These are phyloP conservation scores for Steatocranus sp. DNA, from an alignment of 2,797 vertebrate genomes.

Conservation along the genomic window DNA sequence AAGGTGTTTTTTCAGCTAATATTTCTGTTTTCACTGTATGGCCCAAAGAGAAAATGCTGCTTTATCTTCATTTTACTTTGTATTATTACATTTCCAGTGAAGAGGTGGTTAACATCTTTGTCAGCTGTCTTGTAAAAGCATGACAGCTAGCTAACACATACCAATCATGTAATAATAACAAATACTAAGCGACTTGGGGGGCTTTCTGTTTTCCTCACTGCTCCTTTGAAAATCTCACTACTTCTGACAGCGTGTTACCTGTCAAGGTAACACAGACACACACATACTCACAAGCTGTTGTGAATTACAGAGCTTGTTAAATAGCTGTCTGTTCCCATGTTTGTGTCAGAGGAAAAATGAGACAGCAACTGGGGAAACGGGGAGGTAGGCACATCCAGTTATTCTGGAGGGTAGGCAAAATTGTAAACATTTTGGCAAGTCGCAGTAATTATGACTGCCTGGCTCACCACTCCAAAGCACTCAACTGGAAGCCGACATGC, in stretches of 20 bases:
- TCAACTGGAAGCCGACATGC: not conserved
- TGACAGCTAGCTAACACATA: not conserved
- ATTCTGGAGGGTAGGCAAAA: conserved; percentile 13
- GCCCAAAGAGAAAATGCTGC: not conserved
- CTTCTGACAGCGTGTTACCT: conserved; percentile 1
- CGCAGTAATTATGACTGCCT: conserved; percentile 15
- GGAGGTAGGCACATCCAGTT: conserved; percentile 8
- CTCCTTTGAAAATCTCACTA: not conserved
- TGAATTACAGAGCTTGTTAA: not conserved
- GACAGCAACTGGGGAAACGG: not conserved
- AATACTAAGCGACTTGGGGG: not conserved
- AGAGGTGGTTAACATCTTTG: not conserved
- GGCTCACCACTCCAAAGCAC: not conserved
- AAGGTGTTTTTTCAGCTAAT: conserved; percentile 9
- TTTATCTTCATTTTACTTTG: not conserved
- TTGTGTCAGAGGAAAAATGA: conserved; percentile 7
- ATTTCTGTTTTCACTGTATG: not conserved
- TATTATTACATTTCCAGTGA: not conserved
- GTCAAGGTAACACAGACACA: not conserved
- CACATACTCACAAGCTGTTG: not conserved
- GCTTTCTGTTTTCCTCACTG: not conserved
- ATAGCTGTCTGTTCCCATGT: conserved; percentile 3
- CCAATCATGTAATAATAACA: not conserved
- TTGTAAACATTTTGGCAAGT: conserved; percentile 16
- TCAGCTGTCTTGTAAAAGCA: not conserved